These are phyloP conservation scores for Nyctibius bracteatus DNA, from an alignment of 2,113 vertebrate genomes.

Conservation along the genomic window DNA sequence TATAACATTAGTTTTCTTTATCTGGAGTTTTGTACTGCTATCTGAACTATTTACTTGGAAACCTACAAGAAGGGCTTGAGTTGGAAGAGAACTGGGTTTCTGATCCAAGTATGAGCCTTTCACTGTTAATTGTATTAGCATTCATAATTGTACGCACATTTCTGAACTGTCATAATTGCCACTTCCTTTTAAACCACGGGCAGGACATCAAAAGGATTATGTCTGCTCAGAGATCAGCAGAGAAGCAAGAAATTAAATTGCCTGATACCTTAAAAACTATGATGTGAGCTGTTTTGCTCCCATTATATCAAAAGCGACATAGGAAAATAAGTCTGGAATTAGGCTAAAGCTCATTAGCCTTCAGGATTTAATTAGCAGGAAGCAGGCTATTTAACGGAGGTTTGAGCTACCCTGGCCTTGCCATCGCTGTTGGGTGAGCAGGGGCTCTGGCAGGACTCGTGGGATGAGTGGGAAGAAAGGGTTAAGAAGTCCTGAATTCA, in stretches of 20 bases:
- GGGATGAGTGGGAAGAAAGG: background rate
- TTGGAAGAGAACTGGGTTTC: background rate
- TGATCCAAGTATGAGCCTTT: background rate
- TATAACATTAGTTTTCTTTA: background rate
- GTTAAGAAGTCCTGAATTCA: background rate
- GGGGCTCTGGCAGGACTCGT: background rate
- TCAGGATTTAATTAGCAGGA: background rate
- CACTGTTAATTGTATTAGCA: constrained; percentile 23
- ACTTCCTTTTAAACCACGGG: background rate
- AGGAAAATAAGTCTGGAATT: background rate
- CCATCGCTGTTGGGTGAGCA: fast-evolving
- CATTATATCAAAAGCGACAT: background rate
- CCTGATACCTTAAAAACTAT: background rate
- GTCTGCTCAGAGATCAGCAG: background rate
- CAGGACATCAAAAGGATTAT: background rate
- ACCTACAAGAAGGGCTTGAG: background rate
- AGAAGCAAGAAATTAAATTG: constrained; percentile 1
- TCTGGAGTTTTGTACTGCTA: background rate
- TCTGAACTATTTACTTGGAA: constrained; percentile 26
- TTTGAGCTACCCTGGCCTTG: background rate
- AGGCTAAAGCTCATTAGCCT: background rate
- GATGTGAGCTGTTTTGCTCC: background rate
- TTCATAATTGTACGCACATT: background rate
- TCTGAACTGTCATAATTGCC: background rate
- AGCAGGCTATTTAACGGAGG: background rate